Base-by-base conservation (phyloP, 2,797 vertebrate genomes). In the Melanotaenia pygmaea region DNA sequence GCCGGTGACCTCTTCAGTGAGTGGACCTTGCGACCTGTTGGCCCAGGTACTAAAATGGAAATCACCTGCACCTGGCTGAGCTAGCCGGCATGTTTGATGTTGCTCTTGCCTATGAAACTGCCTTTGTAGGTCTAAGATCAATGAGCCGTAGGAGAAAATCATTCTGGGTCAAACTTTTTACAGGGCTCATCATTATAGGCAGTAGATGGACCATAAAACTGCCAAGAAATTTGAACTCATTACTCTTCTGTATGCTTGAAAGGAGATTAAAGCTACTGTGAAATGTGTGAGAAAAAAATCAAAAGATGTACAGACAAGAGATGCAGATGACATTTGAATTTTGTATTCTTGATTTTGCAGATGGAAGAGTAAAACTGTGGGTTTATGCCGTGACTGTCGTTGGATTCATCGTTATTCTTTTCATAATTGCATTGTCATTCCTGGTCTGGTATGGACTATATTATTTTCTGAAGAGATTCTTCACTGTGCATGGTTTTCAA, bases 301-400 rank as follows among this genome's bases (percentile, higher is more conserved):
- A 16, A 11, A 47, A 62, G 24, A 59, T 24, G 32, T 59, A 14
- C 28, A 72, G 35, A 69, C 2, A 53, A 63, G 76, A 53, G 14
- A 45, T 66, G 30, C 30, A 56, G 43, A 72, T 6, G 1, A 45
- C 45, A 58, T 72, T 67, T 26, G 47, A 53, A 74, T 51, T n/a
- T 38, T 65, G 53, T 57, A 22, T 76, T 81, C 91, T 70, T 93
- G 81, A 84, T 93, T 88, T 75, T 80, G 91, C 94, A 99, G 98
- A 99, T 94, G 98, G 98, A 74, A 95, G 96, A 93, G 93, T 98
- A 77, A 98, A 97, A 94, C 91, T 97, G 61, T 99, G 98, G 98
- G 97, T 99, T 72, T 99, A 99, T 2, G 97, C 96, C 5, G 96
- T 97, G 87, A 97, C 96, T 58, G 96, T 94, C 59, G 95, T 96